A percentile compares a stretch with the other conserved stretches of the same genome.
Conservation (phyloP, 2,888 invertebrate species). For the Hydropsyche betteni region DNA sequence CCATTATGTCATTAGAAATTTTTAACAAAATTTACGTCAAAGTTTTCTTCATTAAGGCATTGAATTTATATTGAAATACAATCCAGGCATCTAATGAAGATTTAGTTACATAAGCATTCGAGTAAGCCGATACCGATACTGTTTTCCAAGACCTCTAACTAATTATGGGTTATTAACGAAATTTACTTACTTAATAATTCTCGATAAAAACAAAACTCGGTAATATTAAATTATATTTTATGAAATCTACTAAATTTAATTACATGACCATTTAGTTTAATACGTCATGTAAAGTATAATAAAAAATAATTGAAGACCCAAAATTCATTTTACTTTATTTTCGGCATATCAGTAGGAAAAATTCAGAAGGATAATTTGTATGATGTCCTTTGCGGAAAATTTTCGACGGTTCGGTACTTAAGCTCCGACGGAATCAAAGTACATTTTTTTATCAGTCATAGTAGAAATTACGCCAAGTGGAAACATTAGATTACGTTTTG, state of each 20-base stretch:
- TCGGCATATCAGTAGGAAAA: neutral
- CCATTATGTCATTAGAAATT: no score
- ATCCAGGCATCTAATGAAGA: constrained; percentile 12
- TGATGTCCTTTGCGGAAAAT: constrained; percentile 1
- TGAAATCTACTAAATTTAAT: no score
- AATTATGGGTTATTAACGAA: constrained; percentile 11
- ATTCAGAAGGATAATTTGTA: constrained; percentile 20
- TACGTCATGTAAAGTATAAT: no score
- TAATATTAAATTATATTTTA: no score
- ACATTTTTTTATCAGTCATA: neutral
- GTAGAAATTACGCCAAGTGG: constrained; percentile 28
- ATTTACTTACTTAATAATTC: neutral
- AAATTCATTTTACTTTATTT: no score
- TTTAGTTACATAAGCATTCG: neutral
- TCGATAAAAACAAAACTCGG: no score
- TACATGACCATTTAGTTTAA: no score
- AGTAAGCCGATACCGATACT: constrained; percentile 8
- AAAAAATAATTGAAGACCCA: no score
- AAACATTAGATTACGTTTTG: constrained; percentile 27
- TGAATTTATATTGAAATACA: neutral
- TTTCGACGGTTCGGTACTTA: neutral
- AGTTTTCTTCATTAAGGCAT: neutral
- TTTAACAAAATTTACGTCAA: no score
- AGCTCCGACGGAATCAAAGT: constrained; percentile 10
- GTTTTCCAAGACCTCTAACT: neutral